Conservation (phyloP, 2,113 vertebrate genomes). For the Pardalotus punctatus region DNA sequence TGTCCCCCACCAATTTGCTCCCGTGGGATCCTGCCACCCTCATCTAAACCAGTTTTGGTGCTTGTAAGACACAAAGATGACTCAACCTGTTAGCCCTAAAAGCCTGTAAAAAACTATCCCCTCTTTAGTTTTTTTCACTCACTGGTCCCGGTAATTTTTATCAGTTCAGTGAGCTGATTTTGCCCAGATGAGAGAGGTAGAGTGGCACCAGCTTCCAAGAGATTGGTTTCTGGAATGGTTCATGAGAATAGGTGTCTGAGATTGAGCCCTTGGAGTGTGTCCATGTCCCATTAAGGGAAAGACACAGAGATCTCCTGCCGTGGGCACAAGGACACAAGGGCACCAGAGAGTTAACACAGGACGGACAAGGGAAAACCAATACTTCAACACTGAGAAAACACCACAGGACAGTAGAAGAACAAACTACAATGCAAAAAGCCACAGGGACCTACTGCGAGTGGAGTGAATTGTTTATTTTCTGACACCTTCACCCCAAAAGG, state of each 20-base stretch:
- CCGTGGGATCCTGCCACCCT: background rate
- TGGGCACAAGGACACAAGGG: background rate
- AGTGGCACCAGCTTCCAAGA: background rate
- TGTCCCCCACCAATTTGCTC: fast-evolving
- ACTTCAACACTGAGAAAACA: background rate
- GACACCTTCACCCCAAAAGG: background rate
- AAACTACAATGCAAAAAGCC: background rate
- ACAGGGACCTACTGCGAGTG: background rate
- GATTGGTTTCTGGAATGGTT: background rate
- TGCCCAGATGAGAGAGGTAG: fast-evolving
- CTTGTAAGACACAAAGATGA: background rate
- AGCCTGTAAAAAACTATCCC: background rate
- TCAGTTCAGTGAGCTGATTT: background rate
- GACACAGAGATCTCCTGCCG: background rate
- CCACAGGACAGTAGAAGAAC: background rate
- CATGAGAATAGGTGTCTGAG: background rate
- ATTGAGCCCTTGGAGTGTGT: fast-evolving
- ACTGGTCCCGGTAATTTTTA: background rate
- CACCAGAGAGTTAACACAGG: background rate
- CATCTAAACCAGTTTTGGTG: background rate
- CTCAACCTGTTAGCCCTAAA: background rate
- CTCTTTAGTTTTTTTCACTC: fast-evolving
- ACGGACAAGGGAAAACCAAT: background rate
- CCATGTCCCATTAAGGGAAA: background rate
- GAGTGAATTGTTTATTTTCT: background rate